phyloP scores from a whole-genome alignment of 2,113 vertebrate genomes.

The Tupaia tana region DNA sequence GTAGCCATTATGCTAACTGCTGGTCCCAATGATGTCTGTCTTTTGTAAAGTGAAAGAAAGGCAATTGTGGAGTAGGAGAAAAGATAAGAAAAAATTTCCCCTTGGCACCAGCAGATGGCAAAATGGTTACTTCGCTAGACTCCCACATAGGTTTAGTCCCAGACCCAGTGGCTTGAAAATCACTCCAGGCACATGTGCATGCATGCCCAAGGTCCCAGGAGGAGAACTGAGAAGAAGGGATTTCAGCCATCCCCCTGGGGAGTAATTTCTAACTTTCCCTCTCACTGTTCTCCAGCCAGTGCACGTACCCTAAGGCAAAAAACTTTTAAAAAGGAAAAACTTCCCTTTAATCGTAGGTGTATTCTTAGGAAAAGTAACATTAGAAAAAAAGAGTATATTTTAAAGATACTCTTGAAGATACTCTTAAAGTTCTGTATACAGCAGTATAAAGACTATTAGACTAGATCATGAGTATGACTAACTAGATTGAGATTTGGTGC shows the following conservation, averaged over 20 bases:
- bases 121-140: no score
- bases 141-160: no score
- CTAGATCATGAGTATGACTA: not conserved
- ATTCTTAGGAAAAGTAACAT: not conserved
- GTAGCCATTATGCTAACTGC: no score
- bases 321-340: not conserved
- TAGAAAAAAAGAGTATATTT: not conserved
- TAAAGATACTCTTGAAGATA: not conserved
- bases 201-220: no score
- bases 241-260: no score
- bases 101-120: not conserved
- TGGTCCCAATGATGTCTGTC: not conserved
- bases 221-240: no score
- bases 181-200: no score
- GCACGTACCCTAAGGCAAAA: no score
- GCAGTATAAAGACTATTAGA: not conserved
- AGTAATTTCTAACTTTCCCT: no score
- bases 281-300: no score
- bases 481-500: not conserved
- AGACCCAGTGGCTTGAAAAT: no score
- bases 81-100: not conserved
- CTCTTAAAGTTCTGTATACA: not conserved
- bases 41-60: not conserved
- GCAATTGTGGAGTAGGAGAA: not conserved
- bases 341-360: not conserved